phyloP scores from a whole-genome alignment of 1,140 invertebrate genomes.

The Ganaspis sp. region DNA sequence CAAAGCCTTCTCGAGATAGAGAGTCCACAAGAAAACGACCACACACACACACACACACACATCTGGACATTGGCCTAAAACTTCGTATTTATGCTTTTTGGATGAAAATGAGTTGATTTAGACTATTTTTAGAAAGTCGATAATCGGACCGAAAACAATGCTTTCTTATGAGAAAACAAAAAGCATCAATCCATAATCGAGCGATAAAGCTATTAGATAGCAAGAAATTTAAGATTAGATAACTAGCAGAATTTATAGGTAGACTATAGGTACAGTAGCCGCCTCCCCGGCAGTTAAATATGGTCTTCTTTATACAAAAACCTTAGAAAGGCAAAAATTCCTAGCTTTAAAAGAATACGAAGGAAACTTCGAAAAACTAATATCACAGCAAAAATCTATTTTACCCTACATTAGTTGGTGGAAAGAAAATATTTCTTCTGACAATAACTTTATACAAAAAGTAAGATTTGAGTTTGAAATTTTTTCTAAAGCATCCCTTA shows the following conservation, averaged over 20 bases:
- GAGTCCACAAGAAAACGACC: no score
- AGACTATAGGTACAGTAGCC: slow-evolving; percentile 18
- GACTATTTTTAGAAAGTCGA: no score
- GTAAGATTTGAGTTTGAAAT: slow-evolving; percentile 58
- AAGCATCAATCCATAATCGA: not conserved
- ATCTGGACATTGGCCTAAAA: no score
- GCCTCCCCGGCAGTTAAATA: slow-evolving; percentile 37
- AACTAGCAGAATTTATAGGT: slow-evolving; percentile 34
- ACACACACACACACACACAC: no score
- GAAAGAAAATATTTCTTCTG: not conserved
- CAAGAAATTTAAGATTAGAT: slow-evolving; percentile 16
- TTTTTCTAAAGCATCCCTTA: slow-evolving; percentile 62
- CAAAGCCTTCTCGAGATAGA: no score
- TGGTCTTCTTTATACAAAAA: slow-evolving; percentile 40
- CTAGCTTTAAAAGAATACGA: slow-evolving; percentile 7
- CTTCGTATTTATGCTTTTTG: no score
- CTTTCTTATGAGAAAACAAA: no score
- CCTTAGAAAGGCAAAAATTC: slow-evolving; percentile 37
- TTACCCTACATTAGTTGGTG: slow-evolving; percentile 11
- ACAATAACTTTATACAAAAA: slow-evolving; percentile 20
- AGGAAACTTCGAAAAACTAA: slow-evolving; percentile 29
- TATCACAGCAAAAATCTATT: not conserved
- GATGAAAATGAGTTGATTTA: no score
- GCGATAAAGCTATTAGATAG: not conserved
- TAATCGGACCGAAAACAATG: no score